phyloP scores from a whole-genome alignment of 2,888 invertebrate genomes.

The Cybosia mesomella region DNA sequence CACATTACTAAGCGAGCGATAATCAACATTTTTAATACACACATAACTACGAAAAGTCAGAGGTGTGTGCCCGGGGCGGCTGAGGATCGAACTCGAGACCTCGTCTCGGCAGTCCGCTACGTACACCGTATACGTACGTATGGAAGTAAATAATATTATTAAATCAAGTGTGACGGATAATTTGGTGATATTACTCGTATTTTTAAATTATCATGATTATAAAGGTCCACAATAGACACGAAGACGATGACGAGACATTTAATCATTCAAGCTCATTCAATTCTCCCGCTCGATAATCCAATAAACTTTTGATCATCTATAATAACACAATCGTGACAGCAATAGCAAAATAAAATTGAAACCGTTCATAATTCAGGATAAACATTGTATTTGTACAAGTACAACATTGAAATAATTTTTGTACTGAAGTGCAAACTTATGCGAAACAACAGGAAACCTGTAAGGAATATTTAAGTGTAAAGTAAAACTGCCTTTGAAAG shows the following conservation, averaged over 20 bases:
- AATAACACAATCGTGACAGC: neutral
- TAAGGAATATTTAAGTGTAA: constrained; percentile 6
- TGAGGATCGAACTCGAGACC: too few species aligned
- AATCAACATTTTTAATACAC: too few species aligned
- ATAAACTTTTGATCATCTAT: neutral
- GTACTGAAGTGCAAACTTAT: constrained; percentile 5
- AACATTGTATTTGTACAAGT: neutral
- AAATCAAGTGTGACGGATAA: too few species aligned
- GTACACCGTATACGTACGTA: too few species aligned
- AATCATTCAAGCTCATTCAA: neutral
- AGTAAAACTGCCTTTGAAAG: constrained; percentile 5
- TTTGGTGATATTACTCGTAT: too few species aligned
- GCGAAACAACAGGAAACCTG: constrained; percentile 5
- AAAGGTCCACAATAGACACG: neutral
- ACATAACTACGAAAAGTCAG: too few species aligned
- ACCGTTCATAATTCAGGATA: neutral
- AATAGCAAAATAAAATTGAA: neutral
- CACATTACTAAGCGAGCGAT: too few species aligned
- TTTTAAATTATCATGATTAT: too few species aligned
- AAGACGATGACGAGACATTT: neutral
- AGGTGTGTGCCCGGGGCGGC: too few species aligned
- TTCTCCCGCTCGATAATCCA: neutral
- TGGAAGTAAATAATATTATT: too few species aligned
- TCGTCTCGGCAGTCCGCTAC: too few species aligned
- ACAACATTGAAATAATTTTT: constrained; percentile 2